Evolutionary conservation across 2,113 vertebrate genomes (phyloP), one percentile per base, ranked within the genome.

Genomic region (Melanocharis versteri): DNA sequence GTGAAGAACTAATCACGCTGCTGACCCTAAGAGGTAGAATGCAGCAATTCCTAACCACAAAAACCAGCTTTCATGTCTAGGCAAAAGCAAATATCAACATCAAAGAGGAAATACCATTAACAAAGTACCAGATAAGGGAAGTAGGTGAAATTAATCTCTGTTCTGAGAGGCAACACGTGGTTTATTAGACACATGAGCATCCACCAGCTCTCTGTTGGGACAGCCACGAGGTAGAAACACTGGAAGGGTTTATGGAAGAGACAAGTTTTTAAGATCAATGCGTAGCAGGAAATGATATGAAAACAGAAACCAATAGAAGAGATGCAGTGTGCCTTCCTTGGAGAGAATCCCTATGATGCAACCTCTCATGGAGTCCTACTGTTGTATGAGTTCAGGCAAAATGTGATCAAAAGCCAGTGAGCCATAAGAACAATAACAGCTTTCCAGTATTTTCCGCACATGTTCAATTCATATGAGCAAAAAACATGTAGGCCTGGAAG

Each of bases 391-490:
- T 40, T 82, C 48, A 39, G 84, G 47, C 5, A 77, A 96, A 92
- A 61, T 8, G 11, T 23, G 35, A 51, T 33, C 45, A 69, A 92
- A 90, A 69, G 13, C 20, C 80, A 69, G 23, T 23, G 27, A 89
- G 10, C 13, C 15, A 13, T 26, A 45, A 0, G 0, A 83, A 28
- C 30, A 77, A 10, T 28, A 75, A 31, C 6, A 61, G 2, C 28
- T 77, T 86, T 80, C 40, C 47, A 69, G 22, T 45, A 24, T n/a
- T 79, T 82, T 80, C 33, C 23, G 20, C 28, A 37, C 1, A 0
- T 5, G 1, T 54, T 79, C 15, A 44, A 44, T 37, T 66, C n/a
- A 10, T 13, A 30, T 11, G 28, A 45, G 3, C n/a, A 44, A 61
- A 87, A 90, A 42, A 6, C 3, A 4, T 31, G 10, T 44, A 47